Evolutionary conservation across 2,113 vertebrate genomes (phyloP).

Genomic region (Thinocorus orbignyianus): DNA sequence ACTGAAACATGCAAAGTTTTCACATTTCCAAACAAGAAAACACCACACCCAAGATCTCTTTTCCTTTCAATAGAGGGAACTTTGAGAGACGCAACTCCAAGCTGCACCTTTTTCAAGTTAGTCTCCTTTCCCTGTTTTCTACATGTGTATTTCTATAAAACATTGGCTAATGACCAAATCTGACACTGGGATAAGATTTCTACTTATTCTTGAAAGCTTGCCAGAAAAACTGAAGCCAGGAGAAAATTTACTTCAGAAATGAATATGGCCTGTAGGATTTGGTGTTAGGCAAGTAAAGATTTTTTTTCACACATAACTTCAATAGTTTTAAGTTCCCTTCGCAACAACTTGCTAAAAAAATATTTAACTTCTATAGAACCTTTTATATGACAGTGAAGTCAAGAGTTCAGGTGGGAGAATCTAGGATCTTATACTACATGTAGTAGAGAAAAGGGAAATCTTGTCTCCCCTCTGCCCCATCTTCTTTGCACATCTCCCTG

Average conservation of each 20-base stretch:
- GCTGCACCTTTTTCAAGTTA: neutral
- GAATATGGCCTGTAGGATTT: neutral
- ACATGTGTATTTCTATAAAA: conserved; percentile 21
- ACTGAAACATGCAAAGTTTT: neutral
- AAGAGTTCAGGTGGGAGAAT: neutral
- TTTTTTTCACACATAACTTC: neutral
- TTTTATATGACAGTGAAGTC: neutral
- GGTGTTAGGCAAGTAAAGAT: neutral
- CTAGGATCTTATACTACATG: neutral
- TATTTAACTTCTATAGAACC: neutral
- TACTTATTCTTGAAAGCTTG: neutral
- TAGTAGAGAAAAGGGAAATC: neutral
- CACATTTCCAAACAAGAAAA: neutral
- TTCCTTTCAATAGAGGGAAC: neutral
- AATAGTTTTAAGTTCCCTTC: neutral
- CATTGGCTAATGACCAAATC: conserved; percentile 2
- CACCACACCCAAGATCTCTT: neutral
- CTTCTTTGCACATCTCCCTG: neutral
- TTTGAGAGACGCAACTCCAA: neutral
- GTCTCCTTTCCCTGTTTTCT: neutral
- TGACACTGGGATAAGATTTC: conserved; percentile 23
- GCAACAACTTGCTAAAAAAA: neutral
- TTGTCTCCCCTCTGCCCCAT: neutral
- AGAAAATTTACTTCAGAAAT: neutral
- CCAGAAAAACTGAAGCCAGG: neutral